Evolutionary conservation across 2,797 vertebrate genomes (phyloP).

Genomic region (Bradypodion ventrale): DNA sequence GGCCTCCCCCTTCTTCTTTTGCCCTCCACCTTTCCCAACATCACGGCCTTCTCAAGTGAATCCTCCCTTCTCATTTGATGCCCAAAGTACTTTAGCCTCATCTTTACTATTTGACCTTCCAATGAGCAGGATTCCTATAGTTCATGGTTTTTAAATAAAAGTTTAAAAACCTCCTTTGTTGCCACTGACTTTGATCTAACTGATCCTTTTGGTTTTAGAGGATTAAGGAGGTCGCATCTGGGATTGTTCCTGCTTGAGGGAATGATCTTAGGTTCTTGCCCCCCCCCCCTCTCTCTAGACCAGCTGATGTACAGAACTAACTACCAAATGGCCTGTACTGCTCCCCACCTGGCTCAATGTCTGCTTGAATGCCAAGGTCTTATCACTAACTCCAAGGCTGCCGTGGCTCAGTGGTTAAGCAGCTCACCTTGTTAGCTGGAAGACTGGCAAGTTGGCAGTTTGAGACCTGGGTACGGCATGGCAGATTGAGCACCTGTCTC

Average conservation of each 20-base stretch:
- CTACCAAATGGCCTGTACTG: background rate
- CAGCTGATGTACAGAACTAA: conserved; percentile 1
- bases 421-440: no score
- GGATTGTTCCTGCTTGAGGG: background rate
- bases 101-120: no score
- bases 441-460: no score
- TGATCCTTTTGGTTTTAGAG: background rate
- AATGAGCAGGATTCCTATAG: conserved; percentile 18
- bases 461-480: no score
- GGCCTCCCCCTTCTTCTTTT: no score
- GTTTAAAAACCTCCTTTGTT: conserved; percentile 24
- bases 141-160: conserved; percentile 18
- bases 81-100: no score
- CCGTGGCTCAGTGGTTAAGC: no score
- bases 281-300: background rate
- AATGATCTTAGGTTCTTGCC: background rate
- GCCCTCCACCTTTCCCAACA: no score
- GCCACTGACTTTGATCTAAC: background rate
- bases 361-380: background rate
- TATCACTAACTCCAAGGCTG: background rate
- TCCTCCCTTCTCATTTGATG: no score
- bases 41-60: no score
- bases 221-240: conserved; percentile 6
- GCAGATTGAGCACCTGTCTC: no score
- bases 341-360: background rate